These are phyloP conservation scores for Sinocyclocheilus anshuiensis DNA, from an alignment of 2,113 vertebrate genomes.

Conservation along the genomic window DNA sequence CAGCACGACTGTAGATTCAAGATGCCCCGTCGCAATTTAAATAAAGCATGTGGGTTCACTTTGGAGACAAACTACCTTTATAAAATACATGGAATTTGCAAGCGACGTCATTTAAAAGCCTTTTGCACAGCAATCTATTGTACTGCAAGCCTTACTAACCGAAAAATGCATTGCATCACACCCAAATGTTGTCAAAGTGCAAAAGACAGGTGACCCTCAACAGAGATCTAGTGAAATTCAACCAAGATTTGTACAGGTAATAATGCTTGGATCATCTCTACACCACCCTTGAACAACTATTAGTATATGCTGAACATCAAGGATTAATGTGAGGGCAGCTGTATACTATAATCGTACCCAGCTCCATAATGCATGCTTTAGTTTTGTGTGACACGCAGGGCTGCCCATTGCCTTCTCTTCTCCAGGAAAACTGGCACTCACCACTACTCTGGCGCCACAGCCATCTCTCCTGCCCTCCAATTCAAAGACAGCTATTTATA, in stretches of 20 bases:
- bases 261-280: neutral
- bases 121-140: neutral
- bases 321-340: constrained; percentile 67
- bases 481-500: constrained; percentile 54
- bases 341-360: constrained; percentile 54
- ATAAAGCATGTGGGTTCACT: neutral
- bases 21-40: neutral
- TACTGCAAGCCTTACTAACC: neutral
- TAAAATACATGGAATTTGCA: neutral
- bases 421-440: constrained; percentile 49
- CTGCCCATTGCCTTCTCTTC: constrained; percentile 51
- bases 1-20: neutral
- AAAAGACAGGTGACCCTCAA: neutral
- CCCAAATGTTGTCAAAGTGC: neutral
- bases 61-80: neutral
- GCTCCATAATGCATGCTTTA: constrained; percentile 63
- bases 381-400: constrained; percentile 20
- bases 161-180: neutral
- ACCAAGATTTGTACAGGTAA: neutral
- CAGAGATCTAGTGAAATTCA: neutral
- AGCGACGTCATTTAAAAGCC: neutral
- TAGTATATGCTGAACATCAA: constrained; percentile 67
- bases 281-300: constrained; percentile 34
- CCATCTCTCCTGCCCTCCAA: constrained; percentile 41
- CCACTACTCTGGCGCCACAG: constrained; percentile 38